Evolutionary conservation across 2,888 invertebrate species (phyloP), one percentile per base, ranked within the genome.

Genomic region (Anorthoa munda): DNA sequence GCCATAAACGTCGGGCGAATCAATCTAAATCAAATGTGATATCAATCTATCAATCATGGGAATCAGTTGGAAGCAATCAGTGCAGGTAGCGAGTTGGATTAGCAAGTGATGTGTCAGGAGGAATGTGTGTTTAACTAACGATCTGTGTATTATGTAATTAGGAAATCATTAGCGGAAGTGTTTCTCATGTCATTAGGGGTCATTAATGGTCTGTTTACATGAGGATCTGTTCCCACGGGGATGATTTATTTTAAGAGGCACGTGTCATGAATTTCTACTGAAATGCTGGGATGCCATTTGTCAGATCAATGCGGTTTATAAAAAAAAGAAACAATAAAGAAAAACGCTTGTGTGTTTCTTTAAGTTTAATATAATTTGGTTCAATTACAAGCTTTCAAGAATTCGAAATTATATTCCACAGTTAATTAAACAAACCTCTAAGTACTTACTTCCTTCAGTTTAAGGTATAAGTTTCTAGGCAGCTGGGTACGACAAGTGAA

Each of bases 41-140:
- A 75, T 81, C 75, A 84, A 75, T 77, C 72, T 77, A 82, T 83
- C 81, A 69, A 69, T 81, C 82, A 77, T 67, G 23, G 53, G 69
- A 63, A 48, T 72, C 66, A 64, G 63, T 45, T 7, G 21, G 53
- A 58, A 58, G 72, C 75, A 68, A 76, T 80, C 74, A 77, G 64
- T 50, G 69, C 77, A 67, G 71, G 76, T 69, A 61, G 59, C 18
- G 45, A 21, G 7, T 9, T 9, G 39, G n/a, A 9, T 51, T 48
- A 59, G 31, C 50, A 7, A 18, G 46, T 5, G 46, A 23, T 13
- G 50, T 60, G 68, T 51, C 18, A 1, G 23, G 60, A 21, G 60
- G 26, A 50, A 50, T 18, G 65, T 26, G 50, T 46, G 26, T n/a
- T 45, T 50, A 31, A 48, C 51, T 77, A 81, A 70, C 66, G 60